These are phyloP conservation scores for Hylomyscus alleni DNA, from an alignment of 2,797 vertebrate species.

Conservation along the genomic window DNA sequence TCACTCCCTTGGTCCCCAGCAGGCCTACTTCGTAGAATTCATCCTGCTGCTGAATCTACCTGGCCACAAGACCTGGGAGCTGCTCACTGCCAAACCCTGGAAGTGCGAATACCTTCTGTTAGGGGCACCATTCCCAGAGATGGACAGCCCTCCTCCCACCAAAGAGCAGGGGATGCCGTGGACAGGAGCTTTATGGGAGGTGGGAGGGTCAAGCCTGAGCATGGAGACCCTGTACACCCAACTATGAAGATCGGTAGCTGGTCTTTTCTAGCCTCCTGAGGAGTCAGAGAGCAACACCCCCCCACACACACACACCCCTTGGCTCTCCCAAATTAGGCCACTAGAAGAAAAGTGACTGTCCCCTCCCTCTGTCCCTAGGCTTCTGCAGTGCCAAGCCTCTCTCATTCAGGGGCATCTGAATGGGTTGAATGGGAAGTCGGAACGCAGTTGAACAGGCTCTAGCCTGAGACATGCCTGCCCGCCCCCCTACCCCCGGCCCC, in stretches of 20 bases:
- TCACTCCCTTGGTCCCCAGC: background rate
- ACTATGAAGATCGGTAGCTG: background rate
- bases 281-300: background rate
- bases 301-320: too few species aligned
- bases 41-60: background rate
- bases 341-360: background rate
- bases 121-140: background rate
- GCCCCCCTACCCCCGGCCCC: too few species aligned
- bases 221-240: background rate
- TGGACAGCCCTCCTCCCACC: background rate
- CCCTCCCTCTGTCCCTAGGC: background rate
- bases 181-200: background rate
- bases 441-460: background rate
- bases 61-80: background rate
- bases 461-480: background rate
- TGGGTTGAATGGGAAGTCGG: background rate
- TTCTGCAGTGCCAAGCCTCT: background rate
- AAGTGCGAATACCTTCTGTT: background rate
- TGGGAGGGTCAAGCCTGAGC: background rate
- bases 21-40: background rate
- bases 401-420: background rate
- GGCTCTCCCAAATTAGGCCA: background rate
- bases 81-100: background rate
- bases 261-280: background rate
- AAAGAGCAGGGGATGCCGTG: background rate